phyloP scores from a whole-genome alignment of 2,888 invertebrate species.

The Bombylius discolor region DNA sequence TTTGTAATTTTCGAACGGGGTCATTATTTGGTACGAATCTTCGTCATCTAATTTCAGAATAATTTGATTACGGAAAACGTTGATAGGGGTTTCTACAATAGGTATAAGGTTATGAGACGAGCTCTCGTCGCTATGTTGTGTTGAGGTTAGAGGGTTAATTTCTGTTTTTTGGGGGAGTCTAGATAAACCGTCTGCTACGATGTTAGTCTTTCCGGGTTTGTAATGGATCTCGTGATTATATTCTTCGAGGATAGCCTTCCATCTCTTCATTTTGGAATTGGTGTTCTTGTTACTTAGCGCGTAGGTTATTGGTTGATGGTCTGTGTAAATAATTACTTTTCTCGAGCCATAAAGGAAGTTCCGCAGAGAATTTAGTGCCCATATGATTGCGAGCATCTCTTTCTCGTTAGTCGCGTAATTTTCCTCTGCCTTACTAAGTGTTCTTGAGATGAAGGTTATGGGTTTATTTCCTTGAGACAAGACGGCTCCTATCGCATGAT shows the following conservation, averaged over 20 bases:
- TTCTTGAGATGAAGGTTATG: background rate
- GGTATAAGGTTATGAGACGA: too few species aligned
- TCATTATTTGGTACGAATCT: too few species aligned
- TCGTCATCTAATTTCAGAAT: too few species aligned
- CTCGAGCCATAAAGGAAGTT: conserved; percentile 1
- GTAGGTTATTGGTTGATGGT: background rate
- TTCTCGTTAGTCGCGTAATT: conserved; percentile 1
- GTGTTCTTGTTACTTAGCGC: conserved; percentile 2
- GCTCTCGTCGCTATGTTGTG: too few species aligned
- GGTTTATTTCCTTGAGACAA: conserved; percentile 1
- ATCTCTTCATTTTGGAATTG: conserved; percentile 2
- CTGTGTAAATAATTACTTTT: conserved; percentile 1
- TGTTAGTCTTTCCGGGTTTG: too few species aligned
- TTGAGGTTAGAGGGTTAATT: too few species aligned
- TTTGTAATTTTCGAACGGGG: too few species aligned
- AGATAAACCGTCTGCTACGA: too few species aligned
- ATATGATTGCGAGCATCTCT: background rate
- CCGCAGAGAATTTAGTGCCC: background rate
- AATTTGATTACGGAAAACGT: too few species aligned
- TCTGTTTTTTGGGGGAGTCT: too few species aligned
- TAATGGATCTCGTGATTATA: background rate
- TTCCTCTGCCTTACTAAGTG: conserved; percentile 2
- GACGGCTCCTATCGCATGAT: conserved; percentile 2
- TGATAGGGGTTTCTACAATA: too few species aligned
- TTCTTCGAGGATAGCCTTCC: conserved; percentile 7